phyloP scores from a whole-genome alignment of 2,113 vertebrate genomes.

The Cinclus mexicanus region DNA sequence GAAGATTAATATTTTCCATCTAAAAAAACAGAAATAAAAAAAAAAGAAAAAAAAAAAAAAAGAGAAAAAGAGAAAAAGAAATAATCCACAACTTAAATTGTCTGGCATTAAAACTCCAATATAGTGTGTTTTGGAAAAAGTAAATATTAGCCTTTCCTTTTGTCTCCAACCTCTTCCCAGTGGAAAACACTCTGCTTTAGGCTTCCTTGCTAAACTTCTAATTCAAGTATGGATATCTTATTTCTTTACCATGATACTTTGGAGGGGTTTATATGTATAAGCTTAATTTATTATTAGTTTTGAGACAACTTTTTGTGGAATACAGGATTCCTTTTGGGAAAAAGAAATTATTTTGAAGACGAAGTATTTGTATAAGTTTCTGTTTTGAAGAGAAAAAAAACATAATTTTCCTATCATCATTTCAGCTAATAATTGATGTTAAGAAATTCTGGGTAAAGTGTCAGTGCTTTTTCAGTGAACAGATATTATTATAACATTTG shows the following conservation, averaged over 20 bases:
- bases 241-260: neutral
- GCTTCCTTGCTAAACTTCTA: neutral
- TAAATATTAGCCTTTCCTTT: slow-evolving; percentile 43
- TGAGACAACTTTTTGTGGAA: neutral
- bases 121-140: slow-evolving; percentile 37
- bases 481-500: neutral
- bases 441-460: neutral
- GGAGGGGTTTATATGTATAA: neutral
- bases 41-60: neutral
- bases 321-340: neutral
- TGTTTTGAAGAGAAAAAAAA: neutral
- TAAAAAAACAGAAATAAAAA: neutral
- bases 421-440: neutral
- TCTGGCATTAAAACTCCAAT: neutral
- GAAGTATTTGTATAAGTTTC: neutral
- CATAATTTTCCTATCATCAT: neutral
- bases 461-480: neutral
- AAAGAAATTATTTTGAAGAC: neutral
- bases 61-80: neutral
- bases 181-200: neutral
- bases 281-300: slow-evolving; percentile 29
- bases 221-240: neutral
- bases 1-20: slow-evolving; percentile 18
- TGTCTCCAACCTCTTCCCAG: neutral
- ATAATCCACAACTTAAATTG: neutral